phyloP scores from a whole-genome alignment of 2,113 vertebrate species.

The Pomatostomus ruficeps region DNA sequence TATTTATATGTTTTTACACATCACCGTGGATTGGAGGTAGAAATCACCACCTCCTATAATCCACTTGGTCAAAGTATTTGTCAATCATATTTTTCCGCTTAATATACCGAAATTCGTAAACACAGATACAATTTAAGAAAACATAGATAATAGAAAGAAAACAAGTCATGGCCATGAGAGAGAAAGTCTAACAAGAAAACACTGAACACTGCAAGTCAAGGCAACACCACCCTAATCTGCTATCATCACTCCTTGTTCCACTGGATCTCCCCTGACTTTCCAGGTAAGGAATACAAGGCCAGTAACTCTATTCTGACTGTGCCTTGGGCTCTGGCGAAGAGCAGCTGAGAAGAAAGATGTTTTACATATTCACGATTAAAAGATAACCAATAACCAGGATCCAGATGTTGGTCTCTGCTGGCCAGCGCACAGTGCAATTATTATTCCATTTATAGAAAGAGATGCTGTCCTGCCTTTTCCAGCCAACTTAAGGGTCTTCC shows the following conservation, averaged over 20 bases:
- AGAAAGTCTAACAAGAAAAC: too few relatives aligned
- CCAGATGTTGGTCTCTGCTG: slow-evolving; percentile 36
- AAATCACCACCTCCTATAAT: too few relatives aligned
- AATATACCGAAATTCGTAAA: too few relatives aligned
- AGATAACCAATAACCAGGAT: slow-evolving; percentile 38
- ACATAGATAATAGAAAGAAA: too few relatives aligned
- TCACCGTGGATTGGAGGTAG: too few relatives aligned
- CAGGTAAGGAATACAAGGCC: background rate
- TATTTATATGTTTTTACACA: too few relatives aligned
- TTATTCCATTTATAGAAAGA: slow-evolving; percentile 46
- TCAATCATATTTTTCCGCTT: too few relatives aligned
- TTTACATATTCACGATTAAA: slow-evolving; percentile 2
- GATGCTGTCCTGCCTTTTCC: slow-evolving; percentile 14
- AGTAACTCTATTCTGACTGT: background rate
- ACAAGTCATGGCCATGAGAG: too few relatives aligned
- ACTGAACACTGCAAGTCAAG: too few relatives aligned
- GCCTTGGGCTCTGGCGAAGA: background rate
- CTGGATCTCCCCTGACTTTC: background rate
- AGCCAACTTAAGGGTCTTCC: slow-evolving; percentile 8
- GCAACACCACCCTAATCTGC: background rate
- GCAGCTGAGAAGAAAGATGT: background rate
- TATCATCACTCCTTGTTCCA: background rate
- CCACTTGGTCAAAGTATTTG: too few relatives aligned
- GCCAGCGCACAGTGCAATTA: slow-evolving; percentile 9
- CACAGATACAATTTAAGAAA: too few relatives aligned